Percentiles rank a stretch among this genome's conserved stretches.
phyloP scores from a whole-genome alignment of 2,113 vertebrate genomes.

The Coptodon rendalli region DNA sequence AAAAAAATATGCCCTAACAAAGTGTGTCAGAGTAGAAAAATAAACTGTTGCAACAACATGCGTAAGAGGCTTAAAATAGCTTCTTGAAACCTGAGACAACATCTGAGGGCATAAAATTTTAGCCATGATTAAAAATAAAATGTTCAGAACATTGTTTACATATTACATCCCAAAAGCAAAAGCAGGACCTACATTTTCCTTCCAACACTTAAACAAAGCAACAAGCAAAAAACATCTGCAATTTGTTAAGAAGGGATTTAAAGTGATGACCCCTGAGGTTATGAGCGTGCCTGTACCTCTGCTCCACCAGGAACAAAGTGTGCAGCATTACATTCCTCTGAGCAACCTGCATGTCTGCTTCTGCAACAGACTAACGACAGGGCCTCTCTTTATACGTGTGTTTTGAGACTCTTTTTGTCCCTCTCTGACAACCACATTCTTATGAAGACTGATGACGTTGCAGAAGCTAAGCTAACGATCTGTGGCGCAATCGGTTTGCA shows the following conservation, averaged over 20 bases:
- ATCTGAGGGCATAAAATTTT: not conserved
- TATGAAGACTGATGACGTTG: not conserved
- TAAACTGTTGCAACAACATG: not conserved
- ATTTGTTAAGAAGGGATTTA: not conserved
- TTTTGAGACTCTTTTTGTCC: not conserved
- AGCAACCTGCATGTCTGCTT: not conserved
- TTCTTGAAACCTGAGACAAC: constrained; percentile 35
- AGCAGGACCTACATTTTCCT: not conserved
- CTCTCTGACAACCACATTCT: not conserved
- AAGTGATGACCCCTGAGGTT: not conserved
- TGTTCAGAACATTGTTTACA: not conserved
- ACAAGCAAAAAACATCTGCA: not conserved
- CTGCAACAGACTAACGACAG: not conserved
- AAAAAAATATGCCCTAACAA: not conserved
- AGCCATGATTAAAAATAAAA: constrained; percentile 4
- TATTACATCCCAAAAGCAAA: not conserved
- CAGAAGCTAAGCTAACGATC: not conserved
- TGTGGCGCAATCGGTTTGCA: not conserved
- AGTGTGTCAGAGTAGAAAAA: not conserved
- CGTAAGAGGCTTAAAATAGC: constrained; percentile 35
- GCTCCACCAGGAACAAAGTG: not conserved
- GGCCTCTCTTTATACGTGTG: not conserved
- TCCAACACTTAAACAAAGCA: not conserved
- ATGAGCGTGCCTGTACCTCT: not conserved
- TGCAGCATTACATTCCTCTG: not conserved